These are phyloP conservation scores for Ceyx erithaca DNA, from an alignment of 2,797 vertebrate species.

Conservation along the genomic window DNA sequence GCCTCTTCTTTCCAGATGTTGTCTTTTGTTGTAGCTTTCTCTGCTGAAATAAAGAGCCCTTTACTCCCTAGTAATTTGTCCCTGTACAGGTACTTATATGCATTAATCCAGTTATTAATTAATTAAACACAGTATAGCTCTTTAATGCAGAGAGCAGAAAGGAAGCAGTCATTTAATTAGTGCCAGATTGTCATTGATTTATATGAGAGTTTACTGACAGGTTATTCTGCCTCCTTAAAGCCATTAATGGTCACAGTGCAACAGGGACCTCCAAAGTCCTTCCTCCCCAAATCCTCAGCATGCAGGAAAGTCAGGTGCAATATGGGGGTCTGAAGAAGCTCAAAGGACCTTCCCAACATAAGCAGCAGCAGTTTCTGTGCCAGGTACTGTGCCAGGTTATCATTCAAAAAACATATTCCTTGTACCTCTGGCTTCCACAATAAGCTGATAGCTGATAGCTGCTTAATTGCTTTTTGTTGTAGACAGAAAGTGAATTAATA, in stretches of 20 bases:
- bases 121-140: neutral
- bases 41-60: neutral
- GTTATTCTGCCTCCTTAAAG: neutral
- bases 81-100: neutral
- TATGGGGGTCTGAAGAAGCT: neutral
- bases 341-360: neutral
- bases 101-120: constrained; percentile 17
- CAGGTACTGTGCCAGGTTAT: neutral
- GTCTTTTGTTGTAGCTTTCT: neutral
- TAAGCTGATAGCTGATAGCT: neutral
- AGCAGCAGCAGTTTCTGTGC: neutral
- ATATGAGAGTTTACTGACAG: neutral
- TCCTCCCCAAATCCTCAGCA: neutral
- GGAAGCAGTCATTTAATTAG: constrained; percentile 1
- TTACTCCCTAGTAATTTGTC: neutral
- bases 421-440: neutral
- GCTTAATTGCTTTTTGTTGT: neutral
- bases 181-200: neutral
- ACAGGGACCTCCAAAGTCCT: neutral
- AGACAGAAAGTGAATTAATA: neutral
- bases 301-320: neutral
- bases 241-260: neutral
- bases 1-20: neutral
- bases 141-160: neutral
- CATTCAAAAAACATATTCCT: neutral